Percentiles rank a stretch among this genome's conserved stretches.
Evolutionary conservation across 2,113 vertebrate species (phyloP).

Genomic region (Tonatia bakeri): DNA sequence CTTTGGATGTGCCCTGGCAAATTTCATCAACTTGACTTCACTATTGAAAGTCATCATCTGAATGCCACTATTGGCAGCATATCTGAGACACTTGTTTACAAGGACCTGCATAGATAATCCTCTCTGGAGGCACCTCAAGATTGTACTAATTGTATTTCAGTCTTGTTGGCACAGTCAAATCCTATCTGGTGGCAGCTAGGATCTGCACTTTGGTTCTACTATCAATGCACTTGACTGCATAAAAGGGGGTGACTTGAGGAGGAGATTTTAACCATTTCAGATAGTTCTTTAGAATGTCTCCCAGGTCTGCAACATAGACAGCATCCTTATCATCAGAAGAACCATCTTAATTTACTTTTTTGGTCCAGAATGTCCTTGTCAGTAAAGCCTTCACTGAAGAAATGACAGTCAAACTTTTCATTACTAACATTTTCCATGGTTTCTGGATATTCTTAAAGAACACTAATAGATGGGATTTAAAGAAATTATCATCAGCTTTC

Average conservation of each 20-base stretch:
- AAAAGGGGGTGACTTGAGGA: constrained; percentile 93
- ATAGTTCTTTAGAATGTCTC: constrained; percentile 94
- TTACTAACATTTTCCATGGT: constrained; percentile 84
- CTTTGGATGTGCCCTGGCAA: constrained; percentile 91
- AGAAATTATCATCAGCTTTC: constrained; percentile 71
- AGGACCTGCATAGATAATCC: constrained; percentile 97
- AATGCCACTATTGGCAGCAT: constrained; percentile 93
- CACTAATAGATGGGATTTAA: constrained; percentile 78
- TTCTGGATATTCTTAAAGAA: constrained; percentile 66
- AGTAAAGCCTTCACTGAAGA: constrained; percentile 95
- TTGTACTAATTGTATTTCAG: constrained; percentile 94
- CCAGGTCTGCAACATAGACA: constrained; percentile 95
- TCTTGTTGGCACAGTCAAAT: constrained; percentile 98
- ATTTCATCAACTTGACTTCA: constrained; percentile 95
- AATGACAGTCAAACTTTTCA: constrained; percentile 88
- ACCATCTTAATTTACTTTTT: constrained; percentile 90
- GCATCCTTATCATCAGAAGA: constrained; percentile 93
- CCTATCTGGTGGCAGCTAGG: constrained; percentile 89
- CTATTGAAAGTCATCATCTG: constrained; percentile 99
- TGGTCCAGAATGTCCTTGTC: constrained; percentile 94
- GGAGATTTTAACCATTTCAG: constrained; percentile 90
- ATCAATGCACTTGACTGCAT: constrained; percentile 96
- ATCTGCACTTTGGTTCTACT: constrained; percentile 90
- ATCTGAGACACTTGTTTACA: constrained; percentile 98
- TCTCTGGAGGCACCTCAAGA: constrained; percentile 89